Conservation (phyloP, 2,797 vertebrate species). For the Kryptopterus vitreolus region DNA sequence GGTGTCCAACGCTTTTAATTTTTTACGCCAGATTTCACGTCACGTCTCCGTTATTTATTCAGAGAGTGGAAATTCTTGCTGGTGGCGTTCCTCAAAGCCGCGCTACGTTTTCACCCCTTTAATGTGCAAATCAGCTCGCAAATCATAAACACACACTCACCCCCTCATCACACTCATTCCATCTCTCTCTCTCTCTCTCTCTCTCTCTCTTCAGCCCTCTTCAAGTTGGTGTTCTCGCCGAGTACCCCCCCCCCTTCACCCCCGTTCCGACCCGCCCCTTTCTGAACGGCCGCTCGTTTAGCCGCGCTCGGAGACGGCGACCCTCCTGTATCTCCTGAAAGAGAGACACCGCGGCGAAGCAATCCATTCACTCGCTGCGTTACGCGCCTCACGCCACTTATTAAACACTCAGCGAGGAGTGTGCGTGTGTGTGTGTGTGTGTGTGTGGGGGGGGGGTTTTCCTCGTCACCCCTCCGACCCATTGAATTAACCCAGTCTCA, state of each 20-base stretch:
- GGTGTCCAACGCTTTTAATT: constrained; percentile 47
- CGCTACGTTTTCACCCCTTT: constrained; percentile 50
- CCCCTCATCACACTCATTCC: not conserved
- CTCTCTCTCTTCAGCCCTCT: constrained; percentile 18
- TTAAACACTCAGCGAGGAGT: constrained; percentile 42
- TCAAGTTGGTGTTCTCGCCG: constrained; percentile 40
- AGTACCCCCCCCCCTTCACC: constrained; percentile 54
- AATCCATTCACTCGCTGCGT: constrained; percentile 37
- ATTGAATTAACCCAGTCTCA: constrained; percentile 36
- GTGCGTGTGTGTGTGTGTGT: too few relatives aligned
- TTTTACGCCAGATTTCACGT: constrained; percentile 40
- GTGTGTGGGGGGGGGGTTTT: too few relatives aligned
- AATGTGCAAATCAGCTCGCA: constrained; percentile 52
- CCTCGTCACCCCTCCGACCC: constrained; percentile 43
- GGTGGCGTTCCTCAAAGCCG: constrained; percentile 56
- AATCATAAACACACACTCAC: constrained; percentile 11
- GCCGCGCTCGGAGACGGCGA: constrained; percentile 27
- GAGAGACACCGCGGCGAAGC: constrained; percentile 43
- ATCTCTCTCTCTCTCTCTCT: constrained; percentile 12
- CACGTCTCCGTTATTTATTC: constrained; percentile 53
- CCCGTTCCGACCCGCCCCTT: constrained; percentile 60
- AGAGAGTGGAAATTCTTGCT: constrained; percentile 55
- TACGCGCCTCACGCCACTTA: constrained; percentile 37
- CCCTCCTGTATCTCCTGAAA: constrained; percentile 37
- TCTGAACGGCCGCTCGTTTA: constrained; percentile 57